These are phyloP conservation scores for Coregonus ussuriensis DNA, from an alignment of 2,797 vertebrate genomes.

Conservation along the genomic window DNA sequence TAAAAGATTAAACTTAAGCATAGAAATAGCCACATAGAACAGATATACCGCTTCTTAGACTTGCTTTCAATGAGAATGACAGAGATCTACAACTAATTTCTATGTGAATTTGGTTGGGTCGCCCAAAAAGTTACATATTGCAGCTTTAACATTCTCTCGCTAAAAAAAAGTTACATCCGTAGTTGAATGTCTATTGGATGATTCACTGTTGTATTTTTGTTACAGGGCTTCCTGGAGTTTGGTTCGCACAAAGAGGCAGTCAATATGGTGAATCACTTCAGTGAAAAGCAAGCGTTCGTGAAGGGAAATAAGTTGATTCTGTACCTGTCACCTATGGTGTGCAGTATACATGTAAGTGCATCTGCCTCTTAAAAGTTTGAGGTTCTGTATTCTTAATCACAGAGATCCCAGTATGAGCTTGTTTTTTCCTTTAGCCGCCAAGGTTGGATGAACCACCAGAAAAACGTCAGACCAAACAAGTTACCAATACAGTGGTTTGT, in stretches of 20 bases:
- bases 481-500: slow-evolving; percentile 32
- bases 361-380: neutral
- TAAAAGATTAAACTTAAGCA: too few species aligned
- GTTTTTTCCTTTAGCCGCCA: slow-evolving; percentile 31
- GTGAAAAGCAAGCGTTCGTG: slow-evolving; percentile 43
- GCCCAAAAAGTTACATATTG: too few species aligned
- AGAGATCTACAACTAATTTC: too few species aligned
- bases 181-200: neutral
- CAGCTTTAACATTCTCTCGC: neutral
- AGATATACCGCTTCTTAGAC: too few species aligned
- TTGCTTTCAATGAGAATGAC: too few species aligned
- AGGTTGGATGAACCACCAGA: slow-evolving; percentile 30
- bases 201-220: neutral
- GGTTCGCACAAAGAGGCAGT: slow-evolving; percentile 46
- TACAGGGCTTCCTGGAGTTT: slow-evolving; percentile 60
- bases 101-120: too few species aligned
- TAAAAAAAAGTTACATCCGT: neutral
- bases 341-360: slow-evolving; percentile 44
- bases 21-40: too few species aligned
- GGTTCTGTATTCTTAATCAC: neutral
- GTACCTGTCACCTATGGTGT: slow-evolving; percentile 50
- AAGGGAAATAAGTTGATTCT: slow-evolving; percentile 39
- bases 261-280: slow-evolving; percentile 51
- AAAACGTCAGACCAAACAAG: neutral
- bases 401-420: neutral